These are phyloP conservation scores for Lordiphosa mommai DNA, from an alignment of 1,140 invertebrate genomes.

Conservation along the genomic window DNA sequence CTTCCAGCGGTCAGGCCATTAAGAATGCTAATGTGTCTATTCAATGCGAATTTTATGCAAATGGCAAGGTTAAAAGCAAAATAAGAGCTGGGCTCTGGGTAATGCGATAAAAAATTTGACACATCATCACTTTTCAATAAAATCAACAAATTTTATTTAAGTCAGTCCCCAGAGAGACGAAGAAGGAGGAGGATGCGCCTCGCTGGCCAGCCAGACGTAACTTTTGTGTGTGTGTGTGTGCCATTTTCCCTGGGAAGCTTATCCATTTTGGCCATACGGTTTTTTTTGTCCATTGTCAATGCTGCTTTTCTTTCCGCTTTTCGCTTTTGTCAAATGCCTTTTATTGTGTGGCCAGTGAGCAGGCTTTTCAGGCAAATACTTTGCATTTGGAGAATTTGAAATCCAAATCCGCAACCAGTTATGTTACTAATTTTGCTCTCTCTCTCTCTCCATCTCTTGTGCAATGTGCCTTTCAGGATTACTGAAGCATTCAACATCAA, in stretches of 20 bases:
- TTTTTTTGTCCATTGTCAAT: conserved; percentile 49
- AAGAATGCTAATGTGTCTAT: conserved; percentile 77
- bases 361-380: conserved; percentile 48
- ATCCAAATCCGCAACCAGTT: conserved; percentile 49
- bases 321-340: conserved; percentile 47
- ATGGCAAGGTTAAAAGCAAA: conserved; percentile 76
- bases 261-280: conserved; percentile 74
- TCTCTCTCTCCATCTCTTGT: not conserved
- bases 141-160: conserved; percentile 78
- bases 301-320: conserved; percentile 48
- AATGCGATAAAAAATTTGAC: conserved; percentile 78
- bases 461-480: conserved; percentile 1
- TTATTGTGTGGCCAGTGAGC: conserved; percentile 43
- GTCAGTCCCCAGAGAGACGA: conserved; percentile 45
- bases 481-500: conserved; percentile 35
- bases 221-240: conserved; percentile 22
- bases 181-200: conserved; percentile 42
- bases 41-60: conserved; percentile 76
- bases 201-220: conserved; percentile 29
- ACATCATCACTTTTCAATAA: conserved; percentile 78
- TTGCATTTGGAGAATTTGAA: conserved; percentile 52
- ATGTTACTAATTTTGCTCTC: conserved; percentile 60
- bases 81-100: conserved; percentile 61
- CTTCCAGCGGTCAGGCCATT: conserved; percentile 60
- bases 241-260: conserved; percentile 61